Evolutionary conservation across 2,797 vertebrate species (phyloP), one percentile per base, ranked within the genome.

Genomic region (Tapera naevia): DNA sequence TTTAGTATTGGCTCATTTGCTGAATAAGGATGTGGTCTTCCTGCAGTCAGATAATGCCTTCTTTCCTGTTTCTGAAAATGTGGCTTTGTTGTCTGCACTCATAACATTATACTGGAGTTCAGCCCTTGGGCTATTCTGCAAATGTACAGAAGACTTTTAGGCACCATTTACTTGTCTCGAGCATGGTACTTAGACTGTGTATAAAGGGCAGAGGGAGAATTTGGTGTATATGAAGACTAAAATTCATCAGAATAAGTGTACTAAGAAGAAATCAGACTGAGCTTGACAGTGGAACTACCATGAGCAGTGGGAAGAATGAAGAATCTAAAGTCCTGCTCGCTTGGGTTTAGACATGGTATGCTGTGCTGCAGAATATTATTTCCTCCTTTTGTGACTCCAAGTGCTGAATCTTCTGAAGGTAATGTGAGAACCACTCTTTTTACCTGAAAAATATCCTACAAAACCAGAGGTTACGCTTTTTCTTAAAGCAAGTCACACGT

Each of bases 101-200:
- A 0, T 17, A 70, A 4, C 13, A 7, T 35, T 62, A 12, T 41
- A 13, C 30, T 83, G 53, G 43, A 35, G 7, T 62, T 82, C 48
- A 88, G 70, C 30, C 22, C 13, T 25, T 60, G 43, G 32, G 16
- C 48, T 50, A 2, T 58, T 60, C 21, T 67, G 32, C 12, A 33
- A 30, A 28, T 32, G 13, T 21, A 10, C 16, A 1, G 23, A 25
- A 4, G 25, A 56, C 19, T 74, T 76, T 17, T 8, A 57, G 22
- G 17, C 6, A 10, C 0, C 2, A 19, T 13, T 5, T 18, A 4
- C 10, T 69, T 3, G 2, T 37, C n/a, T 71, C 51, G 51, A 79
- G 13, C 3, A 1, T n/a, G 13, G 30, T 32, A 30, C 25, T 37
- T 56, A 45, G n/a, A 21, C 30, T 41, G 28, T 32, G 10, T 27